Evolutionary conservation across 1,140 invertebrate genomes (phyloP).

Genomic region (Chrysomallon squamiferum): DNA sequence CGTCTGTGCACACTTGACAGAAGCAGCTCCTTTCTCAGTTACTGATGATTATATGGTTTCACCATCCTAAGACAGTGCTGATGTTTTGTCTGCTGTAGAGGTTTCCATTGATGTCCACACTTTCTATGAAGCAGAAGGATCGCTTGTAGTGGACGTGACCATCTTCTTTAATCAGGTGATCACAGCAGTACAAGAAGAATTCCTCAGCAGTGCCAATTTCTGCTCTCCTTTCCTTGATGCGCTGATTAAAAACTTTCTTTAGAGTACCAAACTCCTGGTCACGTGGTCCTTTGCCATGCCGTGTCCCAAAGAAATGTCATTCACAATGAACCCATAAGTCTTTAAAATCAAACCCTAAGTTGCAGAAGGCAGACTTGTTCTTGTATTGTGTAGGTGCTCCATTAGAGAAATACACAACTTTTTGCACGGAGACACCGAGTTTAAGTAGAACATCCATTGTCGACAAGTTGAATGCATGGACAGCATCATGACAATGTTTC

Average conservation of each 20-base stretch:
- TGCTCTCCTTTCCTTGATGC: conserved; percentile 8
- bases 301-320: conserved; percentile 27
- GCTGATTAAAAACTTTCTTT: conserved; percentile 11
- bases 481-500: conserved; percentile 24
- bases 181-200: conserved; percentile 14
- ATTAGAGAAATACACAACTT: conserved; percentile 27
- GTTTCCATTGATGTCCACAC: conserved; percentile 4
- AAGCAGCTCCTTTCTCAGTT: conserved; percentile 16
- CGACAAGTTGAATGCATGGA: conserved; percentile 14
- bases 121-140: conserved; percentile 13
- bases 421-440: conserved; percentile 4
- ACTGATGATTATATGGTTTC: conserved; percentile 9
- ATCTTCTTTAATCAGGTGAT: neutral
- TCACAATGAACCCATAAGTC: conserved; percentile 21
- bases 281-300: conserved; percentile 35
- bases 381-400: conserved; percentile 29
- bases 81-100: conserved; percentile 4
- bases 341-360: neutral
- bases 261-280: conserved; percentile 26
- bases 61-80: conserved; percentile 11
- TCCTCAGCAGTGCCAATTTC: conserved; percentile 12
- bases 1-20: conserved; percentile 13
- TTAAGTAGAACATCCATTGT: conserved; percentile 10
- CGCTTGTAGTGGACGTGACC: conserved; percentile 2
- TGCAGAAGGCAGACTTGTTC: conserved; percentile 17